Evolutionary conservation across 2,113 vertebrate species (phyloP), one percentile per base, ranked within the genome.

Genomic region (Mohoua ochrocephala): DNA sequence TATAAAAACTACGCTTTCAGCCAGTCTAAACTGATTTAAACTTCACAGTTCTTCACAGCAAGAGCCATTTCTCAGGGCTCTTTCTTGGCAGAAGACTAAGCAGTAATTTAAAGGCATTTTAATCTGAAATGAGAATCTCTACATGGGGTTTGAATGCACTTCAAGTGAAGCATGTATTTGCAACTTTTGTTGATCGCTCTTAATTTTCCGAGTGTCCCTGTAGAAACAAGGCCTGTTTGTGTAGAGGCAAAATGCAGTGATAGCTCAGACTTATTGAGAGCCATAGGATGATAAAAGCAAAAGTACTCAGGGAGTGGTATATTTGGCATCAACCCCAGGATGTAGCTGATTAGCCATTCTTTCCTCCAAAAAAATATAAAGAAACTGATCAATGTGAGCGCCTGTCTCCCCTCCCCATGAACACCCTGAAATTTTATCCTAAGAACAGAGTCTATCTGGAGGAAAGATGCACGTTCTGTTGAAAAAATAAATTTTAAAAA

Each of bases 91-190:
- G 91, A 96, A 84, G 68, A 80, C 73, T 93, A 74, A 94, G 91
- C 86, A 80, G 91, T 93, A 93, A 95, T 97, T 96, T 95, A 89
- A 94, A 92, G 79, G 63, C 94, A 92, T 95, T 95, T 95, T 97
- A 96, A 95, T 93, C 94, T 96, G 83, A 93, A 97, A 94, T 96
- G 86, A 93, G 85, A 93, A 93, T 94, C 91, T 95, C 96, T 95
- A 84, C 80, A 59, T 92, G 89, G 69, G 86, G 86, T 53, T 93
- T 93, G 86, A 95, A 95, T 89, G 54, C 56, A 67, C 71, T 95
- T 95, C 80, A 78, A 88, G 41, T 88, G 71, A 87, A 96, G 83
- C 45, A 70, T 50, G 41, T 96, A 90, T 97, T 92, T 93, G 71
- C 86, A 88, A 84, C 68, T 95, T 93, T 30, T 89, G 83, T 97